Evolutionary conservation across 2,888 invertebrate species (phyloP).

Genomic region (Sphinx pinastri): DNA sequence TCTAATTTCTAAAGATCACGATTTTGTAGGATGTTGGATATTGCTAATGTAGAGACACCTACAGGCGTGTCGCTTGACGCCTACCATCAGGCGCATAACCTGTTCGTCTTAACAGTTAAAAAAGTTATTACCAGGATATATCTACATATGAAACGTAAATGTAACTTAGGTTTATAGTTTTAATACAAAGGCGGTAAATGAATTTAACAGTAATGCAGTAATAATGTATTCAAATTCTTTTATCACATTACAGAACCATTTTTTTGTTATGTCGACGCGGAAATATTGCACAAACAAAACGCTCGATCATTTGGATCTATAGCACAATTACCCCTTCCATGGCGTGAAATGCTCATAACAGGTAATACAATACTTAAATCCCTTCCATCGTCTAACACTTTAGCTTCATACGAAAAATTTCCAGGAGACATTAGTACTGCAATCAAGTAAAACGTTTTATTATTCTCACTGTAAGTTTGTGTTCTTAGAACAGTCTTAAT

Average conservation of each 20-base stretch:
- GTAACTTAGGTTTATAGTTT: no score
- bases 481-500: slow-evolving; percentile 74
- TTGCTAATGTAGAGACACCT: no score
- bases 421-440: slow-evolving; percentile 86
- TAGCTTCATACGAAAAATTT: slow-evolving; percentile 86
- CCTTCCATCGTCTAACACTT: slow-evolving; percentile 72
- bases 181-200: no score
- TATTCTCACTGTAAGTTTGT: slow-evolving; percentile 62
- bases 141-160: no score
- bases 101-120: no score
- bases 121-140: no score
- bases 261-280: slow-evolving; percentile 2
- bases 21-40: no score
- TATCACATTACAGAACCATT: background rate
- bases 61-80: no score
- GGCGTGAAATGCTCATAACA: slow-evolving; percentile 40
- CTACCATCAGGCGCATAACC: no score
- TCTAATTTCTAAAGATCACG: no score
- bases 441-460: slow-evolving; percentile 79
- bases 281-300: slow-evolving; percentile 51
- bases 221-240: slow-evolving; percentile 3
- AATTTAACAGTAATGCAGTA: no score
- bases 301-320: slow-evolving; percentile 44
- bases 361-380: slow-evolving; percentile 78
- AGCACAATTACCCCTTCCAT: slow-evolving; percentile 50